Base-by-base conservation (phyloP, 2,888 invertebrate genomes). In the Slavum lentiscoides region DNA sequence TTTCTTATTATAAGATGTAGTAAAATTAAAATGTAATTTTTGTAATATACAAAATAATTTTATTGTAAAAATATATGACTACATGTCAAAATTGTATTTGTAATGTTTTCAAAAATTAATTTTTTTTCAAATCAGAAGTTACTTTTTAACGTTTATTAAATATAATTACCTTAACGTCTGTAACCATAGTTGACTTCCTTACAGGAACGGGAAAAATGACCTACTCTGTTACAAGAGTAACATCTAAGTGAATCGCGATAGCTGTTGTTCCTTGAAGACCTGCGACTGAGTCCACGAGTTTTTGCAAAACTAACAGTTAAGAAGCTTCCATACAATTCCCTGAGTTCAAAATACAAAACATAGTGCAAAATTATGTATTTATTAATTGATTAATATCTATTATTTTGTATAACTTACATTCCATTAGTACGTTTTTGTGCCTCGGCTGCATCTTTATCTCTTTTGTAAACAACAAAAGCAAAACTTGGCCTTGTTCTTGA, bases 151-250 rank as follows among this genome's bases (percentile, higher is more conserved):
- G 21, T 30, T 59, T 59, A 21, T 30, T 30, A 30, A 37, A 74
- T n/a, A 62, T 55, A 64, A 55, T 75, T 80, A 80, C 80, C 80
- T 80, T 70, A 80, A 72, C 83, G 82, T 76, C 82, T 82, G 62
- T 83, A 83, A 53, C 83, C 83, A 49, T 83, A 83, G 72, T 82
- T 82, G 15, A 83, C 83, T 59, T 83, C 83, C 9, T 82, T 82
- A 76, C 83, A 83, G 75, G 83, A 83, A 30, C 83, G 82, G 6
- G 83, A 83, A 62, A 83, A 83, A 23, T 83, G 83, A n/a, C 83
- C 83, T 58, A 82, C 80, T 61, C 83, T 70, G 55, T 83, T 83
- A 58, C 83, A 83, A 75, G 82, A 82, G 74, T 83, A 83, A 61
- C 83, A 83, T 67, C 83, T 77, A 49, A 82, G 73, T 64, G 82